Percentiles rank a stretch among this genome's conserved stretches.
Evolutionary conservation across 2,888 invertebrate genomes (phyloP).

Genomic region (Rambutsinella grinnellia): DNA sequence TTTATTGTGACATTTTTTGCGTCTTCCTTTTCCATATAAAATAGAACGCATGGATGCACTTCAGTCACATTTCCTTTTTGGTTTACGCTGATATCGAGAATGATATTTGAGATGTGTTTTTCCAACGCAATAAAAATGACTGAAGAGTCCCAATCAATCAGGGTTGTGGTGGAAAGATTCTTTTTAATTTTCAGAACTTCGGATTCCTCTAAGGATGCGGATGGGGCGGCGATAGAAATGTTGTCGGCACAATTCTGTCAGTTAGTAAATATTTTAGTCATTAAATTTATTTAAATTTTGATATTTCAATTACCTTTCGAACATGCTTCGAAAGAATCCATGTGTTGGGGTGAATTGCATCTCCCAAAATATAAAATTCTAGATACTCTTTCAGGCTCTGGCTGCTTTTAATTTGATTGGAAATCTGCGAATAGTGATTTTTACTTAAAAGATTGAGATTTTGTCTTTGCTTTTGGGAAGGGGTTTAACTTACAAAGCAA

Average conservation of each 20-base stretch:
- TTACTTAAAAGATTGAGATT: not conserved
- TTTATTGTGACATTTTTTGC: not conserved
- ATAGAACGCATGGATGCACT: not conserved
- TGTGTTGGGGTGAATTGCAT: not conserved
- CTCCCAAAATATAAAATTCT: not conserved
- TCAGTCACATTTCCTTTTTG: slow-evolving; percentile 17
- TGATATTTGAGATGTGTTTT: slow-evolving; percentile 7
- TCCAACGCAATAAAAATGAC: not conserved
- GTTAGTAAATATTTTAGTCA: too few species aligned
- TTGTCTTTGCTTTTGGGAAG: not conserved
- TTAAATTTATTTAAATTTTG: not conserved
- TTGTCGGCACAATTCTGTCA: slow-evolving; percentile 1
- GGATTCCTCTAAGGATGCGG: not conserved
- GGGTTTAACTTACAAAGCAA: not conserved
- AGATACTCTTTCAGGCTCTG: not conserved
- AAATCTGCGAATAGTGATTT: too few species aligned
- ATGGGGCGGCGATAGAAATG: slow-evolving; percentile 4
- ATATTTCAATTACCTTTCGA: not conserved
- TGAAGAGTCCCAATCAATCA: slow-evolving; percentile 4
- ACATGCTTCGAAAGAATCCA: not conserved
- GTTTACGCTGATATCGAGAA: slow-evolving; percentile 12
- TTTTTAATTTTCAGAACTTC: not conserved
- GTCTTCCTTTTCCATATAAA: not conserved
- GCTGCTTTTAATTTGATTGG: not conserved
- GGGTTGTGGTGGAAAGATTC: not conserved